These are phyloP conservation scores for Syngnathus typhle DNA, from an alignment of 2,113 vertebrate species.

Conservation along the genomic window DNA sequence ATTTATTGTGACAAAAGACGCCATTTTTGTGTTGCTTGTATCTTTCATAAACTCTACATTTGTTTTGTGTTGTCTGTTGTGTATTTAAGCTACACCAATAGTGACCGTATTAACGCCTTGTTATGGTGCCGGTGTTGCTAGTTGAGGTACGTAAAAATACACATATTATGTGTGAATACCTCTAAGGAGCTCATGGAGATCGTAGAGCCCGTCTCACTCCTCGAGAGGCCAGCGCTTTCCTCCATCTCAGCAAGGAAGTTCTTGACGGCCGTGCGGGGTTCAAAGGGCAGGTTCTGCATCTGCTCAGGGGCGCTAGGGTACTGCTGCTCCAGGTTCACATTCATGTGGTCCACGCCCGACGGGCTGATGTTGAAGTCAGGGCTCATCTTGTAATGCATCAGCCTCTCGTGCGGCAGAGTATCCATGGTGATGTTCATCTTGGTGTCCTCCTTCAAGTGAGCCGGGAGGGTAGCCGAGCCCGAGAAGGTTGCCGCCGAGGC, in stretches of 20 bases:
- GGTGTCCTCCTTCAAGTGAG: conserved; percentile 87
- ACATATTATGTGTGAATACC: conserved; percentile 61
- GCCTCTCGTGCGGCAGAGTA: conserved; percentile 87
- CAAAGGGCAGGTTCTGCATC: conserved; percentile 91
- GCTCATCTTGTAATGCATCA: conserved; percentile 95
- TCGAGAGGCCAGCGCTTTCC: conserved; percentile 84
- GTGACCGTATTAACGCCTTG: no score
- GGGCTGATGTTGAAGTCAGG: conserved; percentile 90
- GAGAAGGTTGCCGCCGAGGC: conserved; percentile 46
- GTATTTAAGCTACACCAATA: no score
- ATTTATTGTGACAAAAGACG: no score
- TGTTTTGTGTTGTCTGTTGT: no score
- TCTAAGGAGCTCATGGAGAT: conserved; percentile 99
- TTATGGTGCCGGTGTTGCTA: no score
- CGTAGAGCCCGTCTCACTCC: conserved; percentile 97
- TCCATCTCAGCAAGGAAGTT: conserved; percentile 98
- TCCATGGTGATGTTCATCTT: conserved; percentile 96
- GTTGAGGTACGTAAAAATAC: no score
- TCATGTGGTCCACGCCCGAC: conserved; percentile 91
- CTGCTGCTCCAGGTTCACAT: conserved; percentile 83
- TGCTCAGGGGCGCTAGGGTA: conserved; percentile 82
- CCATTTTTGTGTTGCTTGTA: no score
- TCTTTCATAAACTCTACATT: no score
- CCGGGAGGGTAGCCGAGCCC: conserved; percentile 80
- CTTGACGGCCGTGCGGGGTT: conserved; percentile 96